Evolutionary conservation across 2,888 invertebrate genomes (phyloP).

Genomic region (Helicoverpa assulta): DNA sequence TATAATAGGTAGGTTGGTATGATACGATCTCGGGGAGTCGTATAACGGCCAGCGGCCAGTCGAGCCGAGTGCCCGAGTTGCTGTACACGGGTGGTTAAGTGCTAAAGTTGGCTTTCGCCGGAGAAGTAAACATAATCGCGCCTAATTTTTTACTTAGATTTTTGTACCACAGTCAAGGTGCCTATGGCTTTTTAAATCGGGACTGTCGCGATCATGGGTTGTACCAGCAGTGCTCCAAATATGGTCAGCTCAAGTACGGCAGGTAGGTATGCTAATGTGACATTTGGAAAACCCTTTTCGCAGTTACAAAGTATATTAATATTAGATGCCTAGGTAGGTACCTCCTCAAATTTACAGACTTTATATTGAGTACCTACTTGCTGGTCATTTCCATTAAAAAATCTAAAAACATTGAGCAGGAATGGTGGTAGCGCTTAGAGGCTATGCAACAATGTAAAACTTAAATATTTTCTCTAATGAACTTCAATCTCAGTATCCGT

Average conservation of each 20-base stretch:
- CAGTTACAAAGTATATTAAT: constrained; percentile 27
- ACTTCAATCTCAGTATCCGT: too few relatives aligned
- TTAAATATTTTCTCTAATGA: too few relatives aligned
- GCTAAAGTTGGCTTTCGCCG: constrained; percentile 51
- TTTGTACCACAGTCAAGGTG: constrained; percentile 52
- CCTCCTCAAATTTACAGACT: too few relatives aligned
- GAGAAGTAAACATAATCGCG: constrained; percentile 55
- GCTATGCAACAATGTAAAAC: too few relatives aligned
- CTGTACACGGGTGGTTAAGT: constrained; percentile 75
- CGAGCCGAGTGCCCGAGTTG: constrained; percentile 76
- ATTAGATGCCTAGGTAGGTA: not conserved
- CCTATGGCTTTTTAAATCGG: constrained; percentile 62
- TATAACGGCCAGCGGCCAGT: constrained; percentile 76
- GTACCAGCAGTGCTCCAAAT: constrained; percentile 85
- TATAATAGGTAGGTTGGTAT: constrained; percentile 84
- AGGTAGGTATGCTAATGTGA: constrained; percentile 78
- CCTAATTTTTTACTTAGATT: constrained; percentile 37
- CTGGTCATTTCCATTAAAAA: too few relatives aligned
- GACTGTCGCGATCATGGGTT: constrained; percentile 80
- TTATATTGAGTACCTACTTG: too few relatives aligned
- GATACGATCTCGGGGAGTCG: constrained; percentile 83
- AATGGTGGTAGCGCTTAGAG: too few relatives aligned
- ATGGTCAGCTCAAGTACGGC: constrained; percentile 74
- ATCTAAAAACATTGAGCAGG: too few relatives aligned
- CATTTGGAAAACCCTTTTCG: constrained; percentile 56